phyloP scores from a whole-genome alignment of 2,888 invertebrate genomes.

The Ochropacha duplaris region DNA sequence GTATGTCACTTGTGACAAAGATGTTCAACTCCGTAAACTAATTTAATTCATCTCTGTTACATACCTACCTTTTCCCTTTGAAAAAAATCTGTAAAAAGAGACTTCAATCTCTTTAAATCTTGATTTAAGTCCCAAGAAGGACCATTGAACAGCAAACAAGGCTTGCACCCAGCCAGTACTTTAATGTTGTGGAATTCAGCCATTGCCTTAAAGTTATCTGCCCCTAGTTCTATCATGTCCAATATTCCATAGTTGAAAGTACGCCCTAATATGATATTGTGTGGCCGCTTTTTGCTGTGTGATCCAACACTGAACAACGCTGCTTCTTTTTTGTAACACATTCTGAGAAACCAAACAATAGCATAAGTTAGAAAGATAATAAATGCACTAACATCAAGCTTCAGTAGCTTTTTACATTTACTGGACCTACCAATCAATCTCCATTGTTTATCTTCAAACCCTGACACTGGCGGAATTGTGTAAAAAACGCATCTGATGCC shows the following conservation, averaged over 20 bases:
- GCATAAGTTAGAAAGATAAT: neutral
- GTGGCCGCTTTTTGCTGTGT: constrained; percentile 97
- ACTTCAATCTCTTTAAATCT: constrained; percentile 92
- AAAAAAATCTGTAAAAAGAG: constrained; percentile 95
- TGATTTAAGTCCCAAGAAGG: constrained; percentile 93
- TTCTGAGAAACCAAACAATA: constrained; percentile 50
- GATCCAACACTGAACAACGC: constrained; percentile 95
- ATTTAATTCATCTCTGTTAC: neutral
- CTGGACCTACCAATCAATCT: too few relatives aligned
- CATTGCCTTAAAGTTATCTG: constrained; percentile 91
- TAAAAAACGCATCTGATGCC: too few relatives aligned
- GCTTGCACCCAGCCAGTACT: constrained; percentile 92
- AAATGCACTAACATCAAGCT: too few relatives aligned
- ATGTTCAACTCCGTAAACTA: neutral
- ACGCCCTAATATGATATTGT: constrained; percentile 95
- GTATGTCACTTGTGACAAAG: neutral
- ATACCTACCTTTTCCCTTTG: constrained; percentile 87
- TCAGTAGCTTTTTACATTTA: too few relatives aligned
- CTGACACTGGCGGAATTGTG: too few relatives aligned
- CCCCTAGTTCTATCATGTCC: constrained; percentile 98
- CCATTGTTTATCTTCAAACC: too few relatives aligned
- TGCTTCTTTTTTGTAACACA: constrained; percentile 92
- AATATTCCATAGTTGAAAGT: constrained; percentile 94
- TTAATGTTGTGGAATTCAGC: constrained; percentile 91
- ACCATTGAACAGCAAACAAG: constrained; percentile 95